Conservation (phyloP, 2,797 vertebrate species). For the Tiaroga cobitis region DNA sequence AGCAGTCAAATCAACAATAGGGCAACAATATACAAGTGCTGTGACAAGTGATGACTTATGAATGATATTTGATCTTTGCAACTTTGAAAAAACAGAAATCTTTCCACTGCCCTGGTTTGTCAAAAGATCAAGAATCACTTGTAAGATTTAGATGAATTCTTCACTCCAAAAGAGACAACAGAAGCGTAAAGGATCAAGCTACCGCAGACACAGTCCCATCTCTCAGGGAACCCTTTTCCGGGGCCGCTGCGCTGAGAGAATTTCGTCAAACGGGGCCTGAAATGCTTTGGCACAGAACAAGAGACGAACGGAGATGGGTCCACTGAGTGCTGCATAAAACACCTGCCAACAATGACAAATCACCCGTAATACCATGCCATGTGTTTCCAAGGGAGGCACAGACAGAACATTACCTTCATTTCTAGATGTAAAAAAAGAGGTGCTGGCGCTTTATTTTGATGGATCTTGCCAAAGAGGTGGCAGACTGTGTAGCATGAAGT, state of each 20-base stretch:
- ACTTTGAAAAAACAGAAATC: background rate
- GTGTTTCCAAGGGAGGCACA: conserved; percentile 56
- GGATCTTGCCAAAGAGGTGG: conserved; percentile 47
- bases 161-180: background rate
- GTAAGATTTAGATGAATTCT: background rate
- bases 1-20: background rate
- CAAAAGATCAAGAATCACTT: background rate
- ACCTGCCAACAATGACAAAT: conserved; percentile 77
- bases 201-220: conserved; percentile 28
- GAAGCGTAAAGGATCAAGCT: background rate
- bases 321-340: conserved; percentile 71
- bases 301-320: conserved; percentile 47
- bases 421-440: conserved; percentile 53
- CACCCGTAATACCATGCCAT: conserved; percentile 71
- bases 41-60: background rate
- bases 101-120: background rate
- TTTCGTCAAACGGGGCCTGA: conserved; percentile 62
- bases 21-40: background rate
- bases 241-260: conserved; percentile 58
- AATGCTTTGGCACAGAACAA: conserved; percentile 55
- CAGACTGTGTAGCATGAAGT: conserved; percentile 45
- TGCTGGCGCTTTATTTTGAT: conserved; percentile 56
- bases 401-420: conserved; percentile 64
- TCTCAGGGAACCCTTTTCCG: conserved; percentile 51
- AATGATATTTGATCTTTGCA: background rate